A percentile compares a stretch with the other conserved stretches of the same genome.
Conservation (phyloP, 2,113 vertebrate genomes). For the Athene cunicularia region DNA sequence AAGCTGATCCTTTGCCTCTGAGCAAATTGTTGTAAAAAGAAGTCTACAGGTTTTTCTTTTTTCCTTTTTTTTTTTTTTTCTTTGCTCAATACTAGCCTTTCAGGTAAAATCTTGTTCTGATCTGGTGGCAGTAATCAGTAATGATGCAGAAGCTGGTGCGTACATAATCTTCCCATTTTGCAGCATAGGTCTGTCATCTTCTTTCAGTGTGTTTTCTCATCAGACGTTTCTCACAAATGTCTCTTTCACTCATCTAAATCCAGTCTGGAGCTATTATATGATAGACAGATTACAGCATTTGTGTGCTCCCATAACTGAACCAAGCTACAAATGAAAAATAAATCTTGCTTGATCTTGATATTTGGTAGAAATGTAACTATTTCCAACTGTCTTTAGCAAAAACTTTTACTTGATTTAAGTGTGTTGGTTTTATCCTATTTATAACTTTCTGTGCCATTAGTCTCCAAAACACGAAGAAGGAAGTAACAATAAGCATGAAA, state of each 20-base stretch:
- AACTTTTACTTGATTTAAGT: not conserved
- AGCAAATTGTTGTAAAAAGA: not conserved
- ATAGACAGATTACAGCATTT: not conserved
- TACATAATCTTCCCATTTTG: not conserved
- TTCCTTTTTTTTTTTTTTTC: not conserved
- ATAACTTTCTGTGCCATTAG: not conserved
- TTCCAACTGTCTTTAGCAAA: not conserved
- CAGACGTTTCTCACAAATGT: conserved; percentile 47
- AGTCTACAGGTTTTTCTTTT: not conserved
- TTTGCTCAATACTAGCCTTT: not conserved
- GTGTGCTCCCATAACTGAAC: not conserved
- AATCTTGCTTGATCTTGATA: not conserved
- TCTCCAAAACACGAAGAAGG: not conserved
- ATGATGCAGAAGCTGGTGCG: not conserved
- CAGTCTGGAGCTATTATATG: not conserved
- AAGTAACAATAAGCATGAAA: not conserved
- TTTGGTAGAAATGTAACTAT: not conserved
- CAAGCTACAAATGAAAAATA: conserved; percentile 9
- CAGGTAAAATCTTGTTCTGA: not conserved
- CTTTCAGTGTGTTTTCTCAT: not conserved
- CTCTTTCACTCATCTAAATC: not conserved
- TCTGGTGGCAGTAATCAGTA: not conserved
- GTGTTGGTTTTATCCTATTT: not conserved
- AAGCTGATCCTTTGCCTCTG: not conserved
- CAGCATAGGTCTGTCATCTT: not conserved